Evolutionary conservation across 1,140 invertebrate genomes (phyloP).

Genomic region (Popillia japonica): DNA sequence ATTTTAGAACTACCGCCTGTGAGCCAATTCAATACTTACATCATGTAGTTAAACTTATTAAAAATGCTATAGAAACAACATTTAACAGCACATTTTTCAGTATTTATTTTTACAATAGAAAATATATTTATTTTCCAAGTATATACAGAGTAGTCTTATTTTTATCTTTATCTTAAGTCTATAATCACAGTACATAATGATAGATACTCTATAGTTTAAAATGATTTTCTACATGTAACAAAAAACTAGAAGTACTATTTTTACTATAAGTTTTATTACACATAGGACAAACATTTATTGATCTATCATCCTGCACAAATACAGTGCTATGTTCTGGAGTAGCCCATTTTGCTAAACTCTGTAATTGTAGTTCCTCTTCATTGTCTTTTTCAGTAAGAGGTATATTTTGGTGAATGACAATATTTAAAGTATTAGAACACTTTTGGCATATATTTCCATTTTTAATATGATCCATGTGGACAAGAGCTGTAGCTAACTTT

Average conservation of each 20-base stretch:
- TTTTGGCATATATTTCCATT: neutral
- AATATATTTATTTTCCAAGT: too few species aligned
- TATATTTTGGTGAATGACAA: neutral
- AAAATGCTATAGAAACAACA: too few species aligned
- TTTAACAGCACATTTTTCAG: too few species aligned
- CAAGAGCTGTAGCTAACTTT: conserved; percentile 65
- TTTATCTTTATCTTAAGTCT: neutral
- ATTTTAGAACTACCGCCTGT: too few species aligned
- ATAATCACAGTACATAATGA: conserved; percentile 15
- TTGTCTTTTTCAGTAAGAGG: conserved; percentile 45
- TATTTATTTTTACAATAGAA: too few species aligned
- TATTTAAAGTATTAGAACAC: conserved; percentile 53
- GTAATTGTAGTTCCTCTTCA: conserved; percentile 44
- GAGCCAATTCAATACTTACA: too few species aligned
- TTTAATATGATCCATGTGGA: conserved; percentile 49
- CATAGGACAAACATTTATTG: conserved; percentile 64
- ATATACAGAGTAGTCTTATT: neutral
- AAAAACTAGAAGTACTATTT: conserved; percentile 60
- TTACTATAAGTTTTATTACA: conserved; percentile 63
- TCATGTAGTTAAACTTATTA: too few species aligned
- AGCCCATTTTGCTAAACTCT: conserved; percentile 50
- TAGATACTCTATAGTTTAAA: conserved; percentile 53
- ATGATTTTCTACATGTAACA: conserved; percentile 66
- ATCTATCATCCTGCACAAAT: conserved; percentile 48
- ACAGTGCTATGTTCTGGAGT: conserved; percentile 44